A percentile compares a stretch with the other conserved stretches of the same genome.
phyloP scores from a whole-genome alignment of 1,140 invertebrate species.

The Musca domestica region DNA sequence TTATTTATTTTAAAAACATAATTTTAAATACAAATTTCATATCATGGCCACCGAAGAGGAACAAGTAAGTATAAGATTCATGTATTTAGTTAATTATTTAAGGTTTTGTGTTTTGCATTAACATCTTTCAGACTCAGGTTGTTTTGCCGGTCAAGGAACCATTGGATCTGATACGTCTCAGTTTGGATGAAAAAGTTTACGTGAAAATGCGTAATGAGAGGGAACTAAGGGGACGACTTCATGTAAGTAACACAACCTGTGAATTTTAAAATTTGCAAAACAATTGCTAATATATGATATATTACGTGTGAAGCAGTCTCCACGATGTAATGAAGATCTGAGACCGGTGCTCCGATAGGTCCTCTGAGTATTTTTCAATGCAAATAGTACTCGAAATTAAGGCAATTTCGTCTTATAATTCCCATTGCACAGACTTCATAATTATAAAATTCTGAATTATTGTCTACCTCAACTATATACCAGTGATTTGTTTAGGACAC shows the following conservation, averaged over 20 bases:
- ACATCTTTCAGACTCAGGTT: slow-evolving; percentile 59
- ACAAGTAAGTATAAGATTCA: slow-evolving; percentile 34
- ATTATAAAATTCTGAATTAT: too few species aligned
- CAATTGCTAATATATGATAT: too few species aligned
- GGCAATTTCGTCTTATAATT: too few species aligned
- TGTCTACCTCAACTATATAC: too few species aligned
- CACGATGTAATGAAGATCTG: too few species aligned
- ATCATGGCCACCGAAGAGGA: slow-evolving; percentile 51
- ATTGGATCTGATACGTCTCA: slow-evolving; percentile 90
- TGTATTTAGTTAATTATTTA: slow-evolving; percentile 6
- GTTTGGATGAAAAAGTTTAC: slow-evolving; percentile 96
- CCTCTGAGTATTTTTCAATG: too few species aligned
- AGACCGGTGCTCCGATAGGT: too few species aligned
- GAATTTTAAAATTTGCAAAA: neutral
- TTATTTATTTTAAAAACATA: slow-evolving; percentile 1
- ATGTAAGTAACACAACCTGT: slow-evolving; percentile 65
- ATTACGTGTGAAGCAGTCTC: too few species aligned
- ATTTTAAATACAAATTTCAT: slow-evolving; percentile 20
- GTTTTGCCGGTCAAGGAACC: slow-evolving; percentile 92
- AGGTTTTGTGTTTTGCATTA: too few species aligned
- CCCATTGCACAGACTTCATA: too few species aligned
- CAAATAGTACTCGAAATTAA: too few species aligned
- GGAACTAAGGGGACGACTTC: slow-evolving; percentile 87
- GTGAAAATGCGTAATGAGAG: slow-evolving; percentile 99
- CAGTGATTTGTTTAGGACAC: too few species aligned